Conservation (phyloP, 2,888 invertebrate species). For the Drosophila neonasuta region DNA sequence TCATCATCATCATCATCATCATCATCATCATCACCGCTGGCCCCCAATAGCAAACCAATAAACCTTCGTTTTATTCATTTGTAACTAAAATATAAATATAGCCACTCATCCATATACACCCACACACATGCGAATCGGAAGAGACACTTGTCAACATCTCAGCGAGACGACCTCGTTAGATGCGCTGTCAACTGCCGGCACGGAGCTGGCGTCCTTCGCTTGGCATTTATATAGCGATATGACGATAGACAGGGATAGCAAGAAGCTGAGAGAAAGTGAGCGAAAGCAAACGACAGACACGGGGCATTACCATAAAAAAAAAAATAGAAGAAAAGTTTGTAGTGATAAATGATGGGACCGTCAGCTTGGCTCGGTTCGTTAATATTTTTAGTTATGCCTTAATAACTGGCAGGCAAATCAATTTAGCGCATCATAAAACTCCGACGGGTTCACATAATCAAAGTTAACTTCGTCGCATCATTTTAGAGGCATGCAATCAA, state of each 20-base stretch:
- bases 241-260: slow-evolving; percentile 34
- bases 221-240: slow-evolving; percentile 41
- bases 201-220: slow-evolving; percentile 51
- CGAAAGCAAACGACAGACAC: slow-evolving; percentile 7
- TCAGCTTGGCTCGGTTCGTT: slow-evolving; percentile 61
- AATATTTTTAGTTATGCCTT: slow-evolving; percentile 74
- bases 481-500: slow-evolving; percentile 47
- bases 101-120: slow-evolving; percentile 30
- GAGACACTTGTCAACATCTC: slow-evolving; percentile 51
- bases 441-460: slow-evolving; percentile 47
- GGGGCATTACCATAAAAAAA: slow-evolving; percentile 46
- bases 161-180: slow-evolving; percentile 57
- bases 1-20: slow-evolving; percentile 11
- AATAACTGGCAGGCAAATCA: slow-evolving; percentile 70
- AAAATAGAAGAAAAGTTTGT: slow-evolving; percentile 36
- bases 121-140: slow-evolving; percentile 13
- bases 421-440: slow-evolving; percentile 70
- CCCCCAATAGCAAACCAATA: slow-evolving; percentile 48
- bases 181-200: slow-evolving; percentile 46
- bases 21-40: slow-evolving; percentile 6
- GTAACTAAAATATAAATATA: slow-evolving; percentile 44
- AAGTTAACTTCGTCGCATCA: slow-evolving; percentile 45
- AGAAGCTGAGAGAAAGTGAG: not conserved
- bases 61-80: slow-evolving; percentile 52
- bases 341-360: slow-evolving; percentile 71